phyloP scores from a whole-genome alignment of 1,140 invertebrate species.

The Hyposmocoma kahamanoa region DNA sequence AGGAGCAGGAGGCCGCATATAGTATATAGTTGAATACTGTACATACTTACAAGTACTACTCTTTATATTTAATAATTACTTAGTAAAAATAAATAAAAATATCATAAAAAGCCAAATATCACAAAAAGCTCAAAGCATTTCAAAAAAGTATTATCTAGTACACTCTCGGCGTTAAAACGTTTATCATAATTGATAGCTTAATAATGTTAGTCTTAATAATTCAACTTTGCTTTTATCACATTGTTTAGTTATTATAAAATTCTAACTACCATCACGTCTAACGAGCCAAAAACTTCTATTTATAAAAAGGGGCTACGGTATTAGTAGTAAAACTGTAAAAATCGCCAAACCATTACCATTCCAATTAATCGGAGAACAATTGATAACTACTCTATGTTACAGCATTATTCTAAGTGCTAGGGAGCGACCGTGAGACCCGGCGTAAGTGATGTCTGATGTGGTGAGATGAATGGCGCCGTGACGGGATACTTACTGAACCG shows the following conservation, averaged over 20 bases:
- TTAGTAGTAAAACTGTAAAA: conserved; percentile 41
- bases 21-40: conserved; percentile 6
- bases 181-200: conserved; percentile 1
- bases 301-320: conserved; percentile 38
- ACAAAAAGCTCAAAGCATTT: conserved; percentile 64
- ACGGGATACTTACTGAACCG: conserved; percentile 87
- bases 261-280: conserved; percentile 55
- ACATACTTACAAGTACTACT: background rate
- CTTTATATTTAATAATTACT: conserved; percentile 19
- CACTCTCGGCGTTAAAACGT: background rate
- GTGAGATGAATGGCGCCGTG: conserved; percentile 24
- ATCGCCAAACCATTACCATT: conserved; percentile 61
- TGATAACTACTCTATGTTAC: conserved; percentile 39
- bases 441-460: conserved; percentile 19
- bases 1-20: conserved; percentile 3
- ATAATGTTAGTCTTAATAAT: conserved; percentile 1
- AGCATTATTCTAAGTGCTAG: conserved; percentile 25
- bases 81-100: conserved; percentile 40
- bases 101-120: conserved; percentile 66
- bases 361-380: conserved; percentile 39
- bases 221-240: conserved; percentile 13
- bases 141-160: background rate
- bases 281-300: conserved; percentile 32
- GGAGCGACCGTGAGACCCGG: conserved; percentile 32
- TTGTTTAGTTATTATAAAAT: conserved; percentile 19